A percentile compares a stretch with the other conserved stretches of the same genome.
phyloP scores from a whole-genome alignment of 2,797 vertebrate genomes.

The Podarcis siculus region DNA sequence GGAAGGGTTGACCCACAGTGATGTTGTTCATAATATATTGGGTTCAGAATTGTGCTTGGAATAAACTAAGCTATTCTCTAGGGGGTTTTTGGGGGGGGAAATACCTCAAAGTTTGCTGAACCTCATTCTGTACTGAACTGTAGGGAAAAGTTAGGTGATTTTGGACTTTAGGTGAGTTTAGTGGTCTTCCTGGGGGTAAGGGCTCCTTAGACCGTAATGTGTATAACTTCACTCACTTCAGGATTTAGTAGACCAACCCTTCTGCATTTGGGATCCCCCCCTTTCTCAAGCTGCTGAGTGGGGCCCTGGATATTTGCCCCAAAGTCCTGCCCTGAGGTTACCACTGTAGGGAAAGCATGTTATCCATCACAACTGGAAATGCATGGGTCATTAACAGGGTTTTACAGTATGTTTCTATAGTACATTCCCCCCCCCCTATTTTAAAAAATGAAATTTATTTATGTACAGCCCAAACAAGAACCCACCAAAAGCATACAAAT shows the following conservation, averaged over 20 bases:
- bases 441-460: too few species aligned
- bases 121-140: neutral
- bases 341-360: neutral
- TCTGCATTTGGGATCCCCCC: too few species aligned
- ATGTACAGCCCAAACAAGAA: too few species aligned
- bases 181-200: neutral
- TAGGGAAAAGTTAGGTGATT: too few species aligned
- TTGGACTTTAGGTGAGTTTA: too few species aligned
- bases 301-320: too few species aligned
- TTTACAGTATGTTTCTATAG: neutral
- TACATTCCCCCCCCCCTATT: neutral
- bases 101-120: neutral
- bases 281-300: too few species aligned
- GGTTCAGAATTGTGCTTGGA: neutral
- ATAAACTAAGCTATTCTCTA: neutral
- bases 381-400: neutral
- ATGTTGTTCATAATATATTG: neutral
- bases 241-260: too few species aligned
- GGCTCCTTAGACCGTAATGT: too few species aligned
- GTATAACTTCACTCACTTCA: too few species aligned
- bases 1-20: neutral
- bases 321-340: too few species aligned
- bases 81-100: neutral
- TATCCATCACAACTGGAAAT: neutral
- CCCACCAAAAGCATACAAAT: too few species aligned